Base-by-base conservation (phyloP, 2,797 vertebrate genomes). In the Coccyzus lansbergi region DNA sequence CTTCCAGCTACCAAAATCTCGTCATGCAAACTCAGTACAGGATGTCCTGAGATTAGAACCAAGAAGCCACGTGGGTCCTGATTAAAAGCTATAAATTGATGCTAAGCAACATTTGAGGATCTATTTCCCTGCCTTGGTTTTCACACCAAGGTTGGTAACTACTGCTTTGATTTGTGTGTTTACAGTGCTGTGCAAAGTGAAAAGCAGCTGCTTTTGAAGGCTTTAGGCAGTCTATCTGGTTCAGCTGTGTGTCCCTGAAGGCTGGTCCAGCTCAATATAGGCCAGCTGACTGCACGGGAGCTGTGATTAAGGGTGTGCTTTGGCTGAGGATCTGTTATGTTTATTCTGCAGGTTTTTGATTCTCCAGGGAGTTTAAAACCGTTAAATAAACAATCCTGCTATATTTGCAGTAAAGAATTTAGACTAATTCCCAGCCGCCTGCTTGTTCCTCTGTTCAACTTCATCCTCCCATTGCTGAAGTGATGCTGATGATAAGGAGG, bases 391-490 rank as follows among this genome's bases (percentile, higher is more conserved):
- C 74, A 70, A n/a, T 31, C 6, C 40, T 75, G 18, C 6, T 0
- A 1, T 48, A 22, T 59, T 70, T 89, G 36, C 10, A 46, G 25
- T 63, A 29, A 49, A 75, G 49, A 74, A 52, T 19, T 11, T 24
- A 63, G 19, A 7, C 6, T 15, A 9, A 52, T 5, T 70, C n/a
- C 26, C 12, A 48, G 34, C 36, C 60, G 33, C 51, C 10, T 52
- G 48, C 49, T 59, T 78, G 51, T 18, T 76, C 28, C 16, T 82
- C 18, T 55, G 64, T 42, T 42, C 5, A 21, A 0, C 24, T 38
- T 76, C 9, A 36, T 1, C 51, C 18, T 51, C 4, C 8, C 20
- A 0, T 0, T 26, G 48, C 49, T 22, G 42, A 13, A 42, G 38
- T 1, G 38, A 18, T 80, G 34, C 48, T 77, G 70, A 1, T 4